Conservation (phyloP, 2,113 vertebrate species). For the Triplophysa rosa region DNA sequence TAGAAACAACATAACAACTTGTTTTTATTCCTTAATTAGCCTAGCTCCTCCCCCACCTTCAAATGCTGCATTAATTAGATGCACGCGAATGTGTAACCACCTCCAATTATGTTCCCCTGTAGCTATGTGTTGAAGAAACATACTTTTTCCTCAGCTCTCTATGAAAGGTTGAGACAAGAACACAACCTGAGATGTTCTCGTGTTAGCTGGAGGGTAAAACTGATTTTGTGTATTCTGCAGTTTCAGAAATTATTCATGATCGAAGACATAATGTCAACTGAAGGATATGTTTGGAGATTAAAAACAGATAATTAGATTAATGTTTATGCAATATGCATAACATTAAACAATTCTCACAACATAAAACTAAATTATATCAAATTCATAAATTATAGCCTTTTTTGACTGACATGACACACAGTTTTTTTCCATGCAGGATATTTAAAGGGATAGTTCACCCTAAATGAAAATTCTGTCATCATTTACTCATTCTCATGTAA, state of each 20-base stretch:
- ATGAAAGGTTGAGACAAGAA: conserved; percentile 5
- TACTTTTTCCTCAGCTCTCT: not conserved
- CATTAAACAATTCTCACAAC: not conserved
- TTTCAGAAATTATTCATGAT: not conserved
- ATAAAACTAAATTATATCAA: too few relatives aligned
- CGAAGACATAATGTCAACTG: not conserved
- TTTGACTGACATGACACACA: too few relatives aligned
- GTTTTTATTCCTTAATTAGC: conserved; percentile 73
- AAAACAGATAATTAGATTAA: not conserved
- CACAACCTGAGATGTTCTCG: not conserved
- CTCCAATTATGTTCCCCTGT: conserved; percentile 16
- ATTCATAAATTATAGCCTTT: too few relatives aligned
- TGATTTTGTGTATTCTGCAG: not conserved
- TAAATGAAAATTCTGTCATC: too few relatives aligned
- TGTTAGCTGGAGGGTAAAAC: not conserved
- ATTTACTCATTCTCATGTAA: too few relatives aligned
- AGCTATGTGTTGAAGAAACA: conserved; percentile 18
- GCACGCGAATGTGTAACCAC: conserved; percentile 67
- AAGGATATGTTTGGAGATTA: not conserved
- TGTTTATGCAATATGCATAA: not conserved
- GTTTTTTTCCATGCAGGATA: too few relatives aligned
- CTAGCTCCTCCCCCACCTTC: conserved; percentile 68
- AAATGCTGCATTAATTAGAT: conserved; percentile 68
- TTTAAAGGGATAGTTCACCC: too few relatives aligned
- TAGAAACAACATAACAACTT: conserved; percentile 69